Conservation (phyloP, 2,113 vertebrate genomes). For the Cavia porcellus region DNA sequence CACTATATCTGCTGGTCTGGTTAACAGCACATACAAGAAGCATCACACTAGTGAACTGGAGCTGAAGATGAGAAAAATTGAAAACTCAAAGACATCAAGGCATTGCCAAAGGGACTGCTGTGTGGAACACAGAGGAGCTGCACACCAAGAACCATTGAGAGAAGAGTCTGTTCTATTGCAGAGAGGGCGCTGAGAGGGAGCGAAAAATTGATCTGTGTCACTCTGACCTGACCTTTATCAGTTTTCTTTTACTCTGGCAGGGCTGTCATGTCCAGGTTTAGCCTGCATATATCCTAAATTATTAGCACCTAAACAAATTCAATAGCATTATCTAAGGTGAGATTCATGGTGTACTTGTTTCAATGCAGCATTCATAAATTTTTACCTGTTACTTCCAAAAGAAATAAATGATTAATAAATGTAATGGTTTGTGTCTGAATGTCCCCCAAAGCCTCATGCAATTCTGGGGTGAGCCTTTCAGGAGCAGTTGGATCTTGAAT, state of each 20-base stretch:
- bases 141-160: background rate
- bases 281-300: background rate
- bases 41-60: background rate
- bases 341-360: background rate
- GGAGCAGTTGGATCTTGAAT: background rate
- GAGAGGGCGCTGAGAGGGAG: background rate
- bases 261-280: background rate
- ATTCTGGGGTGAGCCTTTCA: background rate
- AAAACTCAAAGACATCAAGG: background rate
- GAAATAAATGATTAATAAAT: background rate
- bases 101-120: background rate
- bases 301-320: background rate
- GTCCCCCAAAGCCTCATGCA: background rate
- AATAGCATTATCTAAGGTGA: background rate
- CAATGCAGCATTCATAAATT: background rate
- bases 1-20: background rate
- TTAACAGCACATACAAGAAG: background rate
- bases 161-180: background rate
- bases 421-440: background rate
- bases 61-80: background rate
- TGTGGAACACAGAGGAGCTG: background rate
- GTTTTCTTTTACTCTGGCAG: background rate
- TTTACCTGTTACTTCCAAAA: background rate
- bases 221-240: background rate
- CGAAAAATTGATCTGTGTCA: conserved; percentile 13